phyloP scores from a whole-genome alignment of 2,888 invertebrate species.

The Boloria euphrosyne region DNA sequence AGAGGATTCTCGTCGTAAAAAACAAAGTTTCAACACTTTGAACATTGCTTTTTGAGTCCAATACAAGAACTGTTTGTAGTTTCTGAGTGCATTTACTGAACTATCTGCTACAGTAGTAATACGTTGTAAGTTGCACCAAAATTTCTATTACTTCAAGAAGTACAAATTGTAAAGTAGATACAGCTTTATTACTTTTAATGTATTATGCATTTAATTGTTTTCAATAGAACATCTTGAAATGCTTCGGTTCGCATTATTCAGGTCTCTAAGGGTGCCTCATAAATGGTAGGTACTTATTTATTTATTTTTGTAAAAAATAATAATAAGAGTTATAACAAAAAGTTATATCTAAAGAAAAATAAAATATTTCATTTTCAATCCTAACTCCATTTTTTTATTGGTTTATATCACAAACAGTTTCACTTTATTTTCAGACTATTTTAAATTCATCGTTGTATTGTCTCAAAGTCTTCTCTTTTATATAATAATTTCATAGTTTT shows the following conservation, averaged over 20 bases:
- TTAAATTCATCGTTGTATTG: background rate
- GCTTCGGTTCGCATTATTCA: no score
- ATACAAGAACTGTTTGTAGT: constrained; percentile 38
- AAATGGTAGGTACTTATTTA: no score
- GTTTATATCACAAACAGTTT: no score
- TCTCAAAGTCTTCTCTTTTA: background rate
- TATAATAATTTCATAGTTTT: no score
- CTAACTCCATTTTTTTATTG: no score
- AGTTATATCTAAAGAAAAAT: no score
- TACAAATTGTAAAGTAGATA: background rate
- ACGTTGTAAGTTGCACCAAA: constrained; percentile 23
- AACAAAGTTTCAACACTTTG: constrained; percentile 24
- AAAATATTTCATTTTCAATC: no score
- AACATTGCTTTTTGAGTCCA: constrained; percentile 35
- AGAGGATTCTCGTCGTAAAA: constrained; percentile 21
- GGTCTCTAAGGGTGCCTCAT: no score
- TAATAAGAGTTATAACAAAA: no score
- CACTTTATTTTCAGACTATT: no score
- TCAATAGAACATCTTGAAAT: no score
- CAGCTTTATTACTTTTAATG: background rate
- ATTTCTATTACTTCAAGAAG: constrained; percentile 4
- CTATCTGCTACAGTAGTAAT: constrained; percentile 30
- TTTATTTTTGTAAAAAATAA: no score
- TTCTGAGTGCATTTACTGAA: constrained; percentile 35
- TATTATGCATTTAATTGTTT: background rate